Base-by-base conservation (phyloP, 2,113 vertebrate species). In the Platycercus adscitus region DNA sequence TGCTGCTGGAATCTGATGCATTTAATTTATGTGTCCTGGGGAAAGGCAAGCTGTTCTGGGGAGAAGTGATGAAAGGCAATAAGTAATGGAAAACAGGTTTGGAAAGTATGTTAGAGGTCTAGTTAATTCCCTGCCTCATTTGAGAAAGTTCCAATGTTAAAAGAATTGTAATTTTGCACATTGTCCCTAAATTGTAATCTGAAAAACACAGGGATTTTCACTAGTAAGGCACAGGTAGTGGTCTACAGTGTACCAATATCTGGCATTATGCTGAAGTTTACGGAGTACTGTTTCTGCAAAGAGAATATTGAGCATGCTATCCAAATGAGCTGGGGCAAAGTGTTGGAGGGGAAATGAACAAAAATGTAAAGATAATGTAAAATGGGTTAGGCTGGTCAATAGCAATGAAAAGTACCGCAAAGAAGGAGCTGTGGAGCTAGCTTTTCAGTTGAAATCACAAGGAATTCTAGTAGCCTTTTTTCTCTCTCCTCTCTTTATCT, bases 31-130 rank as follows among this genome's bases (percentile, higher is more conserved):
- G 44, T n/a, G 44, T 76, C 61, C 56, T 68, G 29, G 31, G 52
- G 47, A 94, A 91, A 95, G 44, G 26, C 44, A 94, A 82, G 25
- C 35, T 82, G 33, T 80, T 92, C 85, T 91, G 52, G 11, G 11
- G 50, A 21, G 16, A 14, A 89, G 69, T 84, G 75, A 84, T 9
- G 9, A 89, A 52, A 91, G 46, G 55, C 35, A 81, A 83, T 91
- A 70, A 94, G 92, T 89, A 89, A 91, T 66, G 49, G 49, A 92
- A 96, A 92, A 77, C 11, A 77, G 16, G 44, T 92, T 73, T 91
- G 46, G n/a, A 94, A 86, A 92, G 56, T 0, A 53, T 1, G 2
- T 86, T 70, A 75, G 60, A 89, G 31, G n/a, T 70, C n/a, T 58
- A 70, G 39, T 89, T 89, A 86, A 66, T 81, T 15, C 25, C 1